Conservation (phyloP, 2,888 invertebrate genomes). For the Yponomeuta evonymella region DNA sequence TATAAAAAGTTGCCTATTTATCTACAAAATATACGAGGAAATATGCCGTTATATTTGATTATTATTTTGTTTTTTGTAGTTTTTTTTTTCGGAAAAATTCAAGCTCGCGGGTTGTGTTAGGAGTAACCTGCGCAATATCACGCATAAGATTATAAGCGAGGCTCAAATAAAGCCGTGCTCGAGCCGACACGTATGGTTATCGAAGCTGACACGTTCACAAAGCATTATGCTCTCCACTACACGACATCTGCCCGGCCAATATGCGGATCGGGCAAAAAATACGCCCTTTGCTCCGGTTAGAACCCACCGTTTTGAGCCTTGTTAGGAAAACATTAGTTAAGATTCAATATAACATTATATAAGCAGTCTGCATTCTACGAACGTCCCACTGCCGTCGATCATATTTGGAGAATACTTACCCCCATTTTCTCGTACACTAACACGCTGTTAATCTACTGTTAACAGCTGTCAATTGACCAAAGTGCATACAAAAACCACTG, state of each 20-base stretch:
- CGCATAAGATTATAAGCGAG: slow-evolving; percentile 44
- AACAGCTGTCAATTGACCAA: no score
- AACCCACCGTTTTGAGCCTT: neutral
- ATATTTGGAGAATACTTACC: no score
- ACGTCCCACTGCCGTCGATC: no score
- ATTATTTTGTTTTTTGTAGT: no score
- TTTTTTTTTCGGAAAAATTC: neutral
- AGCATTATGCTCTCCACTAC: slow-evolving; percentile 18
- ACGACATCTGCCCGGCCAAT: slow-evolving; percentile 57
- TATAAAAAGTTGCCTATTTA: no score
- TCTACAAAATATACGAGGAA: no score
- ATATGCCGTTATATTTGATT: no score
- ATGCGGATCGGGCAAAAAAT: neutral
- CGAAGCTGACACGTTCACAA: slow-evolving; percentile 49
- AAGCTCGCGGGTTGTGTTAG: neutral
- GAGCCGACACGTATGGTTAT: slow-evolving; percentile 59
- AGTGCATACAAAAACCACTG: no score
- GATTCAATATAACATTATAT: no score
- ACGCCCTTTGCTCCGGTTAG: slow-evolving; percentile 19
- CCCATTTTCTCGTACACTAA: no score
- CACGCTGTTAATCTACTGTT: no score
- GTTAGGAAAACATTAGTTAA: neutral
- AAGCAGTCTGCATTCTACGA: no score
- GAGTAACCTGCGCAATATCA: slow-evolving; percentile 36
- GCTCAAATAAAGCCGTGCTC: slow-evolving; percentile 55